Percentiles rank a stretch among this genome's conserved stretches.
These are phyloP conservation scores for Esperia sulphurella DNA, from an alignment of 2,888 invertebrate species.

Conservation along the genomic window DNA sequence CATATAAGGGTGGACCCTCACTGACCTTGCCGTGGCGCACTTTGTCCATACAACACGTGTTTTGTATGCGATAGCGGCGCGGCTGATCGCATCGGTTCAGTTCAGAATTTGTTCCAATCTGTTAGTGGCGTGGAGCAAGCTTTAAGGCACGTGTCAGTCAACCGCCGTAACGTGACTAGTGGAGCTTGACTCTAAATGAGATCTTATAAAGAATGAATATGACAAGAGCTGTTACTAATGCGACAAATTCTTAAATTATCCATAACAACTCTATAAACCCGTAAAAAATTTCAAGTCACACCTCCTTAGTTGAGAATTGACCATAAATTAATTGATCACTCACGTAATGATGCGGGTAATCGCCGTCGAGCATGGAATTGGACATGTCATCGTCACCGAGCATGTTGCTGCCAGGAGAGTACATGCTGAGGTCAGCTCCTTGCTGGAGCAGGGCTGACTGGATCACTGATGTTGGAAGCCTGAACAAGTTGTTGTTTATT, in stretches of 20 bases:
- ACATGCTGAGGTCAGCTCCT: conserved; percentile 68
- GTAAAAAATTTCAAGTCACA: not conserved
- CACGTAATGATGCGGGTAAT: conserved; percentile 61
- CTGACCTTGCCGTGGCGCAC: no score
- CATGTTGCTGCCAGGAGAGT: conserved; percentile 62
- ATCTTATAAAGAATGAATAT: no score
- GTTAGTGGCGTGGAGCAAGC: no score
- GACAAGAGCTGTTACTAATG: not conserved
- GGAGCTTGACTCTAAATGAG: no score
- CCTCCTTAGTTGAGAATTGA: not conserved
- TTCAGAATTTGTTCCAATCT: no score
- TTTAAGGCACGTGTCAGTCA: no score
- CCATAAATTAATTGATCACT: conserved; percentile 29
- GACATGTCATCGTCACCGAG: conserved; percentile 69
- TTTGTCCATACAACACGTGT: no score
- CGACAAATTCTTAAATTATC: not conserved
- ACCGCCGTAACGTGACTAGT: no score
- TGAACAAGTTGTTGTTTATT: no score
- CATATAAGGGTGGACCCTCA: no score
- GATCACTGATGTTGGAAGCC: conserved; percentile 66
- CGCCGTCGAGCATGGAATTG: conserved; percentile 57
- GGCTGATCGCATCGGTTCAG: no score
- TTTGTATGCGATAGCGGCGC: no score
- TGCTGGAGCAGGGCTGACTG: conserved; percentile 71
- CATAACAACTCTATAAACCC: not conserved